phyloP scores from a whole-genome alignment of 2,113 vertebrate genomes.

The Atrichornis clamosus region DNA sequence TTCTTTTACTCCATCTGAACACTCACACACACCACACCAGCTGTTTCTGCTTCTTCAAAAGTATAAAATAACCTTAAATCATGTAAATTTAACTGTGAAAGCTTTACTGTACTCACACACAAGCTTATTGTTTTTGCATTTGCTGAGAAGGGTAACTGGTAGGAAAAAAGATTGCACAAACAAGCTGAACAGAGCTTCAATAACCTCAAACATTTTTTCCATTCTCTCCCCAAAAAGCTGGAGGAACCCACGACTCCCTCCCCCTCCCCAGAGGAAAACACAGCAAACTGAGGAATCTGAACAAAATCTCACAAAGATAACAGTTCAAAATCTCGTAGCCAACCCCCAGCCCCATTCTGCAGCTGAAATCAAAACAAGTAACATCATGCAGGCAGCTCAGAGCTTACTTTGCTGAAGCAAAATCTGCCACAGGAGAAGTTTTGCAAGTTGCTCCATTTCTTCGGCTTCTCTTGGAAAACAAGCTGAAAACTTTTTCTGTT shows the following conservation, averaged over 20 bases:
- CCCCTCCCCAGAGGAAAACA: not conserved
- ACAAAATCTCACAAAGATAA: not conserved
- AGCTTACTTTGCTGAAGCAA: slow-evolving; percentile 75
- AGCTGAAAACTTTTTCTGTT: not conserved
- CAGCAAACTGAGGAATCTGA: not conserved
- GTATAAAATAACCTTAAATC: not conserved
- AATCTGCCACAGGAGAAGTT: slow-evolving; percentile 67
- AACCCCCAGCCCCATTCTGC: not conserved
- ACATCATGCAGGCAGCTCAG: not conserved
- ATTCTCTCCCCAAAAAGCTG: not conserved
- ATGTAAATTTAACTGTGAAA: not conserved
- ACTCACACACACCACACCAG: not conserved
- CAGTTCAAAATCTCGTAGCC: not conserved
- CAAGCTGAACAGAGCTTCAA: not conserved
- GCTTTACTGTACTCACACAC: not conserved
- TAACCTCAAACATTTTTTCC: not conserved
- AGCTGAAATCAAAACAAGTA: not conserved
- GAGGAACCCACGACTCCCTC: not conserved
- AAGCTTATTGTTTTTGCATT: not conserved
- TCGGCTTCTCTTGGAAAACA: slow-evolving; percentile 49
- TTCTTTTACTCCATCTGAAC: not conserved
- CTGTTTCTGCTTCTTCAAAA: not conserved
- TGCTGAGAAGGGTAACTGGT: not conserved
- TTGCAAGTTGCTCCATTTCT: slow-evolving; percentile 62
- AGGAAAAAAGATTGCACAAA: not conserved